Conservation (phyloP, 2,113 vertebrate genomes). For the Stegastes partitus region DNA sequence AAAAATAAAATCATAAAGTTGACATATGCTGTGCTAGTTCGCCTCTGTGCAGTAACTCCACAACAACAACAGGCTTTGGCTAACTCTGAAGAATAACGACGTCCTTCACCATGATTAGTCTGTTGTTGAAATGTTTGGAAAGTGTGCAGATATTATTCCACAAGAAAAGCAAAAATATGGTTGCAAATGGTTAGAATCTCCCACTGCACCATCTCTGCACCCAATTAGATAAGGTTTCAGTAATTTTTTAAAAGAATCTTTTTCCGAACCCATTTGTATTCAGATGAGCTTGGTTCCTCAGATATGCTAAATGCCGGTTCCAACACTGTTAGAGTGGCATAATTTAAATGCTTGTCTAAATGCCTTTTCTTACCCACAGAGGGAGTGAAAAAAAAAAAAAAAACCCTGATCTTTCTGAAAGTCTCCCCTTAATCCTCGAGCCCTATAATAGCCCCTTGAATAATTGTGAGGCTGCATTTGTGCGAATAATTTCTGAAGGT, state of each 20-base stretch:
- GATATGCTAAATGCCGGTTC: slow-evolving; percentile 31
- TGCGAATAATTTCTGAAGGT: slow-evolving; percentile 32
- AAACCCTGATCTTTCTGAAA: slow-evolving; percentile 20
- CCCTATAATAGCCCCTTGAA: slow-evolving; percentile 21
- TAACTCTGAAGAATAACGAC: too few relatives aligned
- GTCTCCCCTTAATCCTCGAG: slow-evolving; percentile 27
- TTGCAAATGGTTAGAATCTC: neutral
- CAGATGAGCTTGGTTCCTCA: slow-evolving; percentile 28
- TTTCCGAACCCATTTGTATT: slow-evolving; percentile 45
- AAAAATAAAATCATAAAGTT: too few relatives aligned
- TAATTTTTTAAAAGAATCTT: neutral
- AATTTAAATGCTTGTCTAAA: slow-evolving; percentile 54
- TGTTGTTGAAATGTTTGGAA: neutral
- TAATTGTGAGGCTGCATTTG: slow-evolving; percentile 35
- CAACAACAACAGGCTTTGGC: too few relatives aligned
- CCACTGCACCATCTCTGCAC: neutral
- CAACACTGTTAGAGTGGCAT: slow-evolving; percentile 14
- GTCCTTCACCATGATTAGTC: neutral
- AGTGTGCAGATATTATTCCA: neutral
- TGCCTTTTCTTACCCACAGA: slow-evolving; percentile 27
- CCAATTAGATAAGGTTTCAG: slow-evolving; percentile 18
- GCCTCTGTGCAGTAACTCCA: too few relatives aligned
- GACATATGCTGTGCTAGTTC: too few relatives aligned
- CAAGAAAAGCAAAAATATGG: neutral
- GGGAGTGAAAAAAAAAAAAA: neutral